Conservation (phyloP, 2,888 invertebrate genomes). For the Aspidiotus destructor region DNA sequence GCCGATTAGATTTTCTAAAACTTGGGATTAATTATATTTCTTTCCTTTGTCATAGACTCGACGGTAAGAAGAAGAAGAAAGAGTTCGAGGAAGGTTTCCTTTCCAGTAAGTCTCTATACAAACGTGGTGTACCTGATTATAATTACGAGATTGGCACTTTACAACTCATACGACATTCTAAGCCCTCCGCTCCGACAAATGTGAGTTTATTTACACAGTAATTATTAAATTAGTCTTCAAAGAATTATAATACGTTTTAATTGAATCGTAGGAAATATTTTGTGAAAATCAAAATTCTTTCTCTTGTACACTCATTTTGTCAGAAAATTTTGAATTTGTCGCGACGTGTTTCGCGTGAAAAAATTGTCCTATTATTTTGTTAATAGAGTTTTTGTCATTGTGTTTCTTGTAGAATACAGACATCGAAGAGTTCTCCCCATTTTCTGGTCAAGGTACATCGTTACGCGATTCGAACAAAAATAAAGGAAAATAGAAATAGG, state of each 20-base stretch:
- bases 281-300: no score
- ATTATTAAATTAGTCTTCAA: no score
- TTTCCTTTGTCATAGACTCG: not conserved
- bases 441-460: slow-evolving; percentile 25
- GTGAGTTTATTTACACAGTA: no score
- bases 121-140: slow-evolving; percentile 88
- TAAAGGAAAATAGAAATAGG: slow-evolving; percentile 25
- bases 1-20: not conserved
- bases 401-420: no score
- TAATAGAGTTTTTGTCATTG: no score
- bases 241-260: no score
- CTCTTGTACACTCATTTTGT: no score
- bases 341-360: no score
- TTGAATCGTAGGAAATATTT: no score
- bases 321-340: no score
- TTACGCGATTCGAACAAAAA: slow-evolving; percentile 17
- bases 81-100: slow-evolving; percentile 40
- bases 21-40: not conserved
- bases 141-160: slow-evolving; percentile 76
- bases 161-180: slow-evolving; percentile 64
- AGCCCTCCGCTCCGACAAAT: slow-evolving; percentile 30
- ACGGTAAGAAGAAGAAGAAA: slow-evolving; percentile 51
- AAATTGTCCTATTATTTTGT: no score
- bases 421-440: slow-evolving; percentile 25
- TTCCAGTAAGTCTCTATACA: slow-evolving; percentile 48